Conservation (phyloP, 2,113 vertebrate species). For the Catagonus wagneri region DNA sequence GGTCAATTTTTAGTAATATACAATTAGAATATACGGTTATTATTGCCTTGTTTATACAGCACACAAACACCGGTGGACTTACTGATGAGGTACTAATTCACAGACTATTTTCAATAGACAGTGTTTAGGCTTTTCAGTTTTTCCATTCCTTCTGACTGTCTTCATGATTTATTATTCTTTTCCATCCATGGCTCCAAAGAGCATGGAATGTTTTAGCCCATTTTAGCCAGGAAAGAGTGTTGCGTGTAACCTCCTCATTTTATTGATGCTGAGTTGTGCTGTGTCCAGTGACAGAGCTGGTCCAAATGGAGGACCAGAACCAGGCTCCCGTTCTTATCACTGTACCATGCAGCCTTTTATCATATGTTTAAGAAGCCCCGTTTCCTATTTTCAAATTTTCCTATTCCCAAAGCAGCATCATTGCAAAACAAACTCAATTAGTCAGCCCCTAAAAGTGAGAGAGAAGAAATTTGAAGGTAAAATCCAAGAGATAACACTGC, state of each 20-base stretch:
- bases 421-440: neutral
- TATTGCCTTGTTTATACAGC: neutral
- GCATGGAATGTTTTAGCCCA: neutral
- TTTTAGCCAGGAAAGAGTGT: neutral
- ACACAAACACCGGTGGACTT: neutral
- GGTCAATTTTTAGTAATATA: neutral
- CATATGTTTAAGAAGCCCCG: neutral
- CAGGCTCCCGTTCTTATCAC: neutral
- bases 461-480: neutral
- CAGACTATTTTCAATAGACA: neutral
- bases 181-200: neutral
- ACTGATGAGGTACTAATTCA: neutral
- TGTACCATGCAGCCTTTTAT: neutral
- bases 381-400: neutral
- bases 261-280: neutral
- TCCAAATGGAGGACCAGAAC: neutral
- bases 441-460: neutral
- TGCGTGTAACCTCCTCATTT: neutral
- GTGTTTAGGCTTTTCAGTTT: neutral
- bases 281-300: neutral
- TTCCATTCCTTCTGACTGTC: neutral
- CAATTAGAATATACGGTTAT: neutral
- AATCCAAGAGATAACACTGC: neutral
- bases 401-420: neutral
- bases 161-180: constrained; percentile 38